Conservation (phyloP, 2,888 invertebrate genomes). For the Epinotia brunnichana region DNA sequence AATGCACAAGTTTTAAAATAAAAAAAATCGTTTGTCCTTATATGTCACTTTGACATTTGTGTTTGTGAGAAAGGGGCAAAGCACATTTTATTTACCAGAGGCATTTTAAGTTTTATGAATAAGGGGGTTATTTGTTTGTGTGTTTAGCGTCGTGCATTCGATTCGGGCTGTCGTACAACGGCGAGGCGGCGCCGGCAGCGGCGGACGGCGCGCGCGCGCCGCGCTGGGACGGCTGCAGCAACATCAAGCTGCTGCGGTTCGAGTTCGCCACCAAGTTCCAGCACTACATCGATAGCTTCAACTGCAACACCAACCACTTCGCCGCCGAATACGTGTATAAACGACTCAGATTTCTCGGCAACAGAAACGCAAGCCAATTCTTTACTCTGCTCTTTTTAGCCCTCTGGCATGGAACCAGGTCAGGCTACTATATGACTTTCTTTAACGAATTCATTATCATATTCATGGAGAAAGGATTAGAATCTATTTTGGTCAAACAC, state of each 20-base stretch:
- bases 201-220: constrained; percentile 53
- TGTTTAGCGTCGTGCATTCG: constrained; percentile 76
- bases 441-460: constrained; percentile 95
- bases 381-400: constrained; percentile 94
- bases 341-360: constrained; percentile 94
- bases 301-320: constrained; percentile 98
- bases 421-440: constrained; percentile 97
- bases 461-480: constrained; percentile 91
- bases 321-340: constrained; percentile 97
- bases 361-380: constrained; percentile 91
- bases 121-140: not conserved
- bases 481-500: constrained; percentile 81
- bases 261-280: constrained; percentile 93
- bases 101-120: too few relatives aligned
- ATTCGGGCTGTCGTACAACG: constrained; percentile 93
- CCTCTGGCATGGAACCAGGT: constrained; percentile 97
- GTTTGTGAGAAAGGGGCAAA: too few relatives aligned
- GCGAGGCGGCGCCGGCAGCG: constrained; percentile 83
- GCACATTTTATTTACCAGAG: too few relatives aligned
- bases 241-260: constrained; percentile 91
- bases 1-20: too few relatives aligned
- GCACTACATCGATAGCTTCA: constrained; percentile 95
- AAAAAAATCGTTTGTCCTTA: too few relatives aligned
- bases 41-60: too few relatives aligned
- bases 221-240: constrained; percentile 95